Percentiles rank a stretch among this genome's conserved stretches.
Conservation (phyloP, 2,113 vertebrate genomes). For the Neotragus moschatus region DNA sequence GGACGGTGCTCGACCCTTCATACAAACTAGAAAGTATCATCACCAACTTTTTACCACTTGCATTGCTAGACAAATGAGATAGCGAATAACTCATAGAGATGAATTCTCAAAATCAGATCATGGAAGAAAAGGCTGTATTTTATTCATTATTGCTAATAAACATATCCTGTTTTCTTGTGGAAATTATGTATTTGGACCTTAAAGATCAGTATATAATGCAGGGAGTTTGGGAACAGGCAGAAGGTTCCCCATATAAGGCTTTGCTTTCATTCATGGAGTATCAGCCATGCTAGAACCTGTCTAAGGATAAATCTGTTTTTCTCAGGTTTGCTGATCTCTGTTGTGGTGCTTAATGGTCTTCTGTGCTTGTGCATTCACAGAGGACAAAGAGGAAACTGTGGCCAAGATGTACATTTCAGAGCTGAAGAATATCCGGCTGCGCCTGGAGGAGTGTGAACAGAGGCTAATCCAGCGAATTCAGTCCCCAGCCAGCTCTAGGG, state of each 20-base stretch:
- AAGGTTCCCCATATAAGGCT: background rate
- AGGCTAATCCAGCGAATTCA: conserved; percentile 86
- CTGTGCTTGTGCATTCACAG: conserved; percentile 76
- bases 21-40: background rate
- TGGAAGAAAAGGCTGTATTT: background rate
- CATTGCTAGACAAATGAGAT: background rate
- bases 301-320: background rate
- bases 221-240: background rate
- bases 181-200: background rate
- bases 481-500: conserved; percentile 75
- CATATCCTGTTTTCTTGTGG: background rate
- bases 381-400: conserved; percentile 93
- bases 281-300: background rate
- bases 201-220: background rate
- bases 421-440: conserved; percentile 88
- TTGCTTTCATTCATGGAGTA: background rate
- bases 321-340: background rate
- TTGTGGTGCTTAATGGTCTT: background rate
- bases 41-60: background rate
- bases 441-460: conserved; percentile 90
- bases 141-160: background rate
- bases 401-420: conserved; percentile 91
- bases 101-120: conserved; percentile 1
- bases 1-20: background rate
- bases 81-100: background rate